Conservation (phyloP, 2,888 invertebrate species). For the Fragum fragum region DNA sequence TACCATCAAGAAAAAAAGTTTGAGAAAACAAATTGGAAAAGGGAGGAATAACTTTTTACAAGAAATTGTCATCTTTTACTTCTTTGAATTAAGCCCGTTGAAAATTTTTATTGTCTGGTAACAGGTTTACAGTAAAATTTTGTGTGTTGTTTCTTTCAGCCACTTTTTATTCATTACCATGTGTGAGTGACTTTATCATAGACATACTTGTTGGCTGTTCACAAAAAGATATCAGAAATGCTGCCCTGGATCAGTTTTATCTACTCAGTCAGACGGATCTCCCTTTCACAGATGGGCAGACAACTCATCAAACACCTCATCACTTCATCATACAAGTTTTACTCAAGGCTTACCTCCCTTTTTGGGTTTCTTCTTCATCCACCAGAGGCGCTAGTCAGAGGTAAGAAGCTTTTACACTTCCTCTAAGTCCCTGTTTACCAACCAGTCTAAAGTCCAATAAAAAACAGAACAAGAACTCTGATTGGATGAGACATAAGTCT, state of each 20-base stretch:
- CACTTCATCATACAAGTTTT: slow-evolving; percentile 86
- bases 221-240: slow-evolving; percentile 84
- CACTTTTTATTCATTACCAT: slow-evolving; percentile 86
- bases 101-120: too few species aligned
- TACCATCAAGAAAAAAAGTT: too few species aligned
- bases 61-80: too few species aligned
- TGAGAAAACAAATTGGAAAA: too few species aligned
- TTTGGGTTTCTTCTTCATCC: slow-evolving; percentile 87
- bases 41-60: too few species aligned
- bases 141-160: slow-evolving; percentile 80
- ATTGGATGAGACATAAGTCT: too few species aligned
- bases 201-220: slow-evolving; percentile 87
- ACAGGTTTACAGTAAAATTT: too few species aligned
- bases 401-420: slow-evolving; percentile 60
- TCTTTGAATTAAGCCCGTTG: too few species aligned
- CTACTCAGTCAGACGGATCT: slow-evolving; percentile 84
- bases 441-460: not conserved
- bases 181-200: slow-evolving; percentile 87
- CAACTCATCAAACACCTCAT: slow-evolving; percentile 81
- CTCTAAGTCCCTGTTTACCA: too few species aligned
- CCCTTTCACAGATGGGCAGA: slow-evolving; percentile 55
- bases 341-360: slow-evolving; percentile 87
- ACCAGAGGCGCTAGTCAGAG: slow-evolving; percentile 87
- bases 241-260: slow-evolving; percentile 87
- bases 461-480: too few species aligned